Percentiles rank a stretch among this genome's conserved stretches.
Conservation (phyloP, 2,888 invertebrate species). For the Cistogaster globosa region DNA sequence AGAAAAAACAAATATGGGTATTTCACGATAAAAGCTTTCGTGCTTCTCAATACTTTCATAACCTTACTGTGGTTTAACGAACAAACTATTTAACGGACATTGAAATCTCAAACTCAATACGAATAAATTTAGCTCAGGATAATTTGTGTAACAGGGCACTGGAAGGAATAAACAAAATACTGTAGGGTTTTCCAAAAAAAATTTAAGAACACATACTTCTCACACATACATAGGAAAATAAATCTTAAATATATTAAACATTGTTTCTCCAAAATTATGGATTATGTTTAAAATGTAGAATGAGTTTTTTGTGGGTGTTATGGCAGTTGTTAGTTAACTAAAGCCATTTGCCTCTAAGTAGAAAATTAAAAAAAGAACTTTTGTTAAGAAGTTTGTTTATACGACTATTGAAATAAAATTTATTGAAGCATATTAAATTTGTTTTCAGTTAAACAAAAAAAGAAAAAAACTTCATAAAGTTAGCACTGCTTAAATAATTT, state of each 20-base stretch:
- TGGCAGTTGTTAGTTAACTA: neutral
- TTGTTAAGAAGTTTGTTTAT: constrained; percentile 55
- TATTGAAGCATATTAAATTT: constrained; percentile 62
- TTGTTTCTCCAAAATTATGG: constrained; percentile 24
- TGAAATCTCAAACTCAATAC: no score
- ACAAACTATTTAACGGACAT: no score
- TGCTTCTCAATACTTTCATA: no score
- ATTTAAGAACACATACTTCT: no score
- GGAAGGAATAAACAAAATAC: no score
- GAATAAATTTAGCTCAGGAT: no score
- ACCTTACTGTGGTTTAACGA: no score
- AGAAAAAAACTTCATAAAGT: neutral
- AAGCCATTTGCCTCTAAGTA: neutral
- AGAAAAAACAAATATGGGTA: no score
- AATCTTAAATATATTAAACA: constrained; percentile 3
- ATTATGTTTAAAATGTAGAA: constrained; percentile 22
- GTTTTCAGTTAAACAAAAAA: neutral
- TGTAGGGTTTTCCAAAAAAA: no score
- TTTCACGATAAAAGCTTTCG: no score
- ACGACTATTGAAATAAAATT: constrained; percentile 58
- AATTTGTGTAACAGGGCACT: no score
- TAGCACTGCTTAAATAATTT: neutral
- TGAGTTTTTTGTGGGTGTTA: constrained; percentile 39
- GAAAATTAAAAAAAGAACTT: constrained; percentile 29
- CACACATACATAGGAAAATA: no score